phyloP scores from a whole-genome alignment of 2,113 vertebrate species.

The Melozone crissalis region DNA sequence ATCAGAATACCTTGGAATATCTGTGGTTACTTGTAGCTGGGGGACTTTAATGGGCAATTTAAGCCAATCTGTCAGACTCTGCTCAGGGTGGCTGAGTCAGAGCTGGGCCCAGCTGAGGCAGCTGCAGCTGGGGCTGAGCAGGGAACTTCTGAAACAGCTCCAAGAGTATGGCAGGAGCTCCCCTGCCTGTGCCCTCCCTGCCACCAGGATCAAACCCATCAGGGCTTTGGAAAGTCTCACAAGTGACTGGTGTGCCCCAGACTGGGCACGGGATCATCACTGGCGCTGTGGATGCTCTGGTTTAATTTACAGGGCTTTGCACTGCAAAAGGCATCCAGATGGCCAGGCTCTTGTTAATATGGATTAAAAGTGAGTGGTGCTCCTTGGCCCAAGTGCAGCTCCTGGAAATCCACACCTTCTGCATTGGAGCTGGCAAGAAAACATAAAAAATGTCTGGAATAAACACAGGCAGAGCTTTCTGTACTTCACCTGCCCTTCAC shows the following conservation, averaged over 20 bases:
- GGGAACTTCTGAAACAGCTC: background rate
- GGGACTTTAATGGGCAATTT: background rate
- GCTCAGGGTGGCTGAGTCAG: constrained; percentile 1
- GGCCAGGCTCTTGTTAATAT: background rate
- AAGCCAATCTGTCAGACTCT: constrained; percentile 1
- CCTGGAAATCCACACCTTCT: background rate
- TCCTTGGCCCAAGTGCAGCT: background rate
- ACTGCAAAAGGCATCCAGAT: background rate
- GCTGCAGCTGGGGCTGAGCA: background rate
- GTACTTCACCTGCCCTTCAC: background rate
- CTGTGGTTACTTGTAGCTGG: background rate
- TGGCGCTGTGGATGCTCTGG: background rate
- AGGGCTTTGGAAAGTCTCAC: background rate
- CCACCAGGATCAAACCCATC: background rate
- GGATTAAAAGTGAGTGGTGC: background rate
- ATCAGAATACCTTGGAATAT: background rate
- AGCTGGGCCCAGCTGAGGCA: background rate
- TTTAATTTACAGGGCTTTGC: background rate
- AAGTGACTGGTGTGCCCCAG: background rate
- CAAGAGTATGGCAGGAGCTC: background rate
- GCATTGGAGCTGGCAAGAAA: background rate
- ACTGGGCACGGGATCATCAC: accelerated
- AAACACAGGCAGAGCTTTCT: background rate
- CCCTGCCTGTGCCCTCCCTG: background rate
- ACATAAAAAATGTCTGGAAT: background rate